These are phyloP conservation scores for Gadopsis bispinosus DNA, from an alignment of 2,797 vertebrate genomes.

Conservation along the genomic window DNA sequence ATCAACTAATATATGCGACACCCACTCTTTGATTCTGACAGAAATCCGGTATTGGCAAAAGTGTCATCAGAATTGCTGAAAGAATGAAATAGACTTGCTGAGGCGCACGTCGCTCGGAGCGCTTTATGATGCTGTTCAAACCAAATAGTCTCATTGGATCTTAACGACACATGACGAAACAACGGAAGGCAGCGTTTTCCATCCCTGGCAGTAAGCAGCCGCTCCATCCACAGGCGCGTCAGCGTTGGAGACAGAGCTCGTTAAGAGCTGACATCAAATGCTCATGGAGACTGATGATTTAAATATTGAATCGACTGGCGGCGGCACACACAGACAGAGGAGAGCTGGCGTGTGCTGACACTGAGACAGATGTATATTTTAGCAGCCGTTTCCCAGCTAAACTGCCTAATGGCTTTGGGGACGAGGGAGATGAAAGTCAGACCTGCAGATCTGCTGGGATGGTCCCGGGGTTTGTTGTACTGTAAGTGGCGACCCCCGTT, in stretches of 20 bases:
- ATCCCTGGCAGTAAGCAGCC: conserved; percentile 78
- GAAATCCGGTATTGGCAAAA: conserved; percentile 75
- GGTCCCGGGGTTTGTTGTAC: conserved; percentile 60
- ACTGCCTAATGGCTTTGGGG: conserved; percentile 81
- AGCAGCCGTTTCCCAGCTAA: conserved; percentile 82
- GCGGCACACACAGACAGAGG: conserved; percentile 62
- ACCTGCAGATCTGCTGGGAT: conserved; percentile 74
- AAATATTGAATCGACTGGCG: conserved; percentile 80
- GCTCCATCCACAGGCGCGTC: conserved; percentile 73
- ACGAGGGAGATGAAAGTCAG: conserved; percentile 75
- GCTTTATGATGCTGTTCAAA: conserved; percentile 68
- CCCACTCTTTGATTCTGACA: conserved; percentile 69
- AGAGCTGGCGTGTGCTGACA: conserved; percentile 74
- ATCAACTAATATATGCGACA: conserved; percentile 53
- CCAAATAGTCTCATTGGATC: conserved; percentile 74
- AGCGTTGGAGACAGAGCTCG: conserved; percentile 74
- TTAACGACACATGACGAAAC: conserved; percentile 71
- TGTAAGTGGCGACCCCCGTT: conserved; percentile 59
- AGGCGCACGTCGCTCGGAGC: conserved; percentile 54
- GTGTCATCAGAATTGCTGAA: conserved; percentile 78
- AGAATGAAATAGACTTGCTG: conserved; percentile 71
- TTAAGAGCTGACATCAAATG: conserved; percentile 81
- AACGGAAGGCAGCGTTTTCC: conserved; percentile 72
- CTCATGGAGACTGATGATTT: conserved; percentile 76
- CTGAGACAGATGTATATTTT: conserved; percentile 84